phyloP scores from a whole-genome alignment of 2,797 vertebrate genomes.

The Sylvilagus floridanus region DNA sequence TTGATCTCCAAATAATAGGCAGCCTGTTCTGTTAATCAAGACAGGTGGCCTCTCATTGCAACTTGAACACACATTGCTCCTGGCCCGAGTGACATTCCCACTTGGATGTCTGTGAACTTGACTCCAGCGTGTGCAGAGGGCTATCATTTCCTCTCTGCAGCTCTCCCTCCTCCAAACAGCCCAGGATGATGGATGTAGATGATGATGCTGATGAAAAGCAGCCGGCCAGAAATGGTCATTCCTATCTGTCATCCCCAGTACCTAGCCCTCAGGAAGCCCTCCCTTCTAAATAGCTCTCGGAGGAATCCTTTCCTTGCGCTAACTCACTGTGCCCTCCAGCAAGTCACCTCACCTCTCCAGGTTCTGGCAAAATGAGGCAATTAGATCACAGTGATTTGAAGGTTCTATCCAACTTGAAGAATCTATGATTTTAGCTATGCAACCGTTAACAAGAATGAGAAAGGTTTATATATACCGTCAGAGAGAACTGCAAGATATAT shows the following conservation, averaged over 20 bases:
- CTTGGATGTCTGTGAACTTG: not conserved
- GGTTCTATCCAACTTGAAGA: conserved; percentile 64
- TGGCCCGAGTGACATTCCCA: not conserved
- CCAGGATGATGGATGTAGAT: not conserved
- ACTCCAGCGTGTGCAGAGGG: not conserved
- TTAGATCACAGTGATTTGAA: conserved; percentile 73
- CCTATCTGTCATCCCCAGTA: not conserved
- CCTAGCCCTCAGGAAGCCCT: not conserved
- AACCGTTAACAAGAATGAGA: conserved; percentile 52
- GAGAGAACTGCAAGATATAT: conserved; percentile 48
- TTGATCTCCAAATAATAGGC: not conserved
- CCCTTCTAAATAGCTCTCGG: not conserved
- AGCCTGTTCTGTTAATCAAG: not conserved
- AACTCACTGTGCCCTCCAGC: not conserved
- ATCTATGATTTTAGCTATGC: conserved; percentile 72
- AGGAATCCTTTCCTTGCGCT: conserved; percentile 41
- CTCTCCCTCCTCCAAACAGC: not conserved
- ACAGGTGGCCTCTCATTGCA: not conserved
- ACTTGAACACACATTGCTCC: not conserved
- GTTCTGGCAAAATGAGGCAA: conserved; percentile 72
- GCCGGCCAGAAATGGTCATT: not conserved
- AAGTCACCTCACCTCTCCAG: conserved; percentile 58
- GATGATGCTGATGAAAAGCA: not conserved
- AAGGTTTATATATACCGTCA: conserved; percentile 29
- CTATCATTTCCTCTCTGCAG: not conserved